Evolutionary conservation across 1,140 invertebrate species (phyloP), one percentile per base, ranked within the genome.

Genomic region (Heliconius himera): DNA sequence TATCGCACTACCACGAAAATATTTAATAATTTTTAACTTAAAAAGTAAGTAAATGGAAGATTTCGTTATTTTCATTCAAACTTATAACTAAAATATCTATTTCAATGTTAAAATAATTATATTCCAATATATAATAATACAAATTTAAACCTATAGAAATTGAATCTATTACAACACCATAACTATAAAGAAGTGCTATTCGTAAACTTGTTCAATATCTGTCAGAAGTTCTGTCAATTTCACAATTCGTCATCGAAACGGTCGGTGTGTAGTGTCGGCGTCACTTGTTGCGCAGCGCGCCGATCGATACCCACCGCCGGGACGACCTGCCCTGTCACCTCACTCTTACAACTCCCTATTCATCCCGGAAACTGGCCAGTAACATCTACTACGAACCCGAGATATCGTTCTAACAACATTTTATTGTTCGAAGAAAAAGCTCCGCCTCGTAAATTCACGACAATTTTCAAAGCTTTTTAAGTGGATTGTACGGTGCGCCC

Each of bases 221-320:
- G 22, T 66, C 60, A 66, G 20, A 49, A 76, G n/a, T 13, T 5
- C n/a, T 70, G 60, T 76, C 60, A 29, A 66, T 66, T 70, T 41
- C 38, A 49, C 66, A 60, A 76, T 70, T 79, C 74, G 66, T 76
- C 78, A 79, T 79, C 70, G 29, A 54, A 29, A 38, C 13, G 11
- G 41, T 6, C 79, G 41, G 79, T 81, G 76, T 83, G 81, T 83
- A 78, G 76, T 75, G 74, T 60, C 46, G 74, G 78, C 81, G 85
- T 79, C 88, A 92, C 90, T 92, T 92, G 90, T 92, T 92, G 90
- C 90, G 89, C 90, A 89, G 90, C 84, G 84, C 79, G 76, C 73
- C 83, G 89, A 92, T 92, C 89, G 89, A 91, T 91, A 87, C 70
- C 72, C 76, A 77, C 74, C 74, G 75, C 82, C 74, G 73, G 83